A percentile compares a stretch with the other conserved stretches of the same genome.
Conservation (phyloP, 1,140 invertebrate species). For the Cephus cinctus region DNA sequence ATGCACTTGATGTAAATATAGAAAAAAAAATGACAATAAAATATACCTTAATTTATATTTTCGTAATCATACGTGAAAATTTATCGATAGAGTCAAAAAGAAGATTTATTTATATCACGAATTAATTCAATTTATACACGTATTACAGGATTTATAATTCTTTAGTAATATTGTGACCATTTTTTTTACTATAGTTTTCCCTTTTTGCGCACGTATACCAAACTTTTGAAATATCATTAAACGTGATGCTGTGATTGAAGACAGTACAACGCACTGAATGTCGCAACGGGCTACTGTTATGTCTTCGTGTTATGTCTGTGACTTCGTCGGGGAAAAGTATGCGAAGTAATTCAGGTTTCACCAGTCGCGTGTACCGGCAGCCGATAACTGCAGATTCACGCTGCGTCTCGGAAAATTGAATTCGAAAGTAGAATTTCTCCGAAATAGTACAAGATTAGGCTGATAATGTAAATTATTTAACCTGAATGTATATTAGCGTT, state of each 20-base stretch:
- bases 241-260: too few species aligned
- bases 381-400: background rate
- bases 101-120: background rate
- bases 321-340: too few species aligned
- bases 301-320: too few species aligned
- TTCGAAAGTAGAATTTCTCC: background rate
- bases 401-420: background rate
- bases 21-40: slow-evolving; percentile 3
- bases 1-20: slow-evolving; percentile 3
- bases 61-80: background rate
- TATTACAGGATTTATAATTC: background rate
- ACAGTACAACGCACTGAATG: too few species aligned
- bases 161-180: too few species aligned
- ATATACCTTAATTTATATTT: background rate
- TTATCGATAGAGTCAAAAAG: background rate
- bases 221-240: too few species aligned
- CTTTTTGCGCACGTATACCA: too few species aligned
- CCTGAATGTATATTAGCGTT: background rate
- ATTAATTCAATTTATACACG: too few species aligned
- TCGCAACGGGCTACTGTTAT: too few species aligned
- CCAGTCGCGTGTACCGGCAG: too few species aligned
- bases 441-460: background rate
- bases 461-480: background rate
- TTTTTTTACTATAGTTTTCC: too few species aligned
- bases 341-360: background rate